phyloP scores from a whole-genome alignment of 2,113 vertebrate genomes.

The Platysteira castanea region DNA sequence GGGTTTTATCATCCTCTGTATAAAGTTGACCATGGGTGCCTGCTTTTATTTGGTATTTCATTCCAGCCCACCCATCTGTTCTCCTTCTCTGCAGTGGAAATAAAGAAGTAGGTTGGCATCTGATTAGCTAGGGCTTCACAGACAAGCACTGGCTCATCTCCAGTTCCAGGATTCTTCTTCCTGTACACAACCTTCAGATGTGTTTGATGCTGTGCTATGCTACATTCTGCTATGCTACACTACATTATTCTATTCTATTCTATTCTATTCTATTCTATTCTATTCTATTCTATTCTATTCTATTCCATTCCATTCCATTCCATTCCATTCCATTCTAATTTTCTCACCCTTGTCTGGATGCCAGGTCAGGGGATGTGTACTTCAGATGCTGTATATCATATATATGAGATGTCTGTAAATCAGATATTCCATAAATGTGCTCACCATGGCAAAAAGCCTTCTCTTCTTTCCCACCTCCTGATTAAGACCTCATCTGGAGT shows the following conservation, averaged over 20 bases:
- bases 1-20: not conserved
- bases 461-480: not conserved
- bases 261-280: not conserved
- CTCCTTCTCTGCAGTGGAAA: not conserved
- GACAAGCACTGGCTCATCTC: not conserved
- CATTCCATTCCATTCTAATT: not conserved
- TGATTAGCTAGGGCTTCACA: not conserved
- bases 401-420: not conserved
- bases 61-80: conserved; percentile 14
- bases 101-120: not conserved
- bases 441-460: not conserved
- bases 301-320: not conserved
- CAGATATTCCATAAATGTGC: not conserved
- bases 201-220: not conserved
- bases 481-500: not conserved
- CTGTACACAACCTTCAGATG: not conserved
- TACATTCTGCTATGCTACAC: not conserved
- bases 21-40: not conserved
- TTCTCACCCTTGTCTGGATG: not conserved
- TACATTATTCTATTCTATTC: not conserved
- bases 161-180: not conserved
- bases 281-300: not conserved
- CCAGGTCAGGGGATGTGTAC: not conserved
- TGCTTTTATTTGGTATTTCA: not conserved
- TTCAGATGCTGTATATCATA: not conserved